Evolutionary conservation across 2,113 vertebrate genomes (phyloP), one percentile per base, ranked within the genome.

Genomic region (Myiopsitta monachus): DNA sequence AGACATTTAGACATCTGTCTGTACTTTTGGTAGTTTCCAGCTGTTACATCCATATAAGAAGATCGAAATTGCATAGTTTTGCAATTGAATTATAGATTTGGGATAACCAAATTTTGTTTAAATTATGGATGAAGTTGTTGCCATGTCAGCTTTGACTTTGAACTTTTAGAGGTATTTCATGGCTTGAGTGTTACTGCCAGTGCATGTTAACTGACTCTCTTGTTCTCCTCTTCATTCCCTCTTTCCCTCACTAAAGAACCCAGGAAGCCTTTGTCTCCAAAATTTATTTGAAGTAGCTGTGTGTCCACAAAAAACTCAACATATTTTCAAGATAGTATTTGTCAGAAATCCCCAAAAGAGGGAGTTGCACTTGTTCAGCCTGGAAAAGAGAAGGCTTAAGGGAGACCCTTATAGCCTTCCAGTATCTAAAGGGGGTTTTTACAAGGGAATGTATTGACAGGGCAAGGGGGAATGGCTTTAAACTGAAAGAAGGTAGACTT

Each of bases 1-100:
- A 97, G 69, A 36, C 81, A 64, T 95, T 84, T 79, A 87, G 77
- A 72, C 55, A 69, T 95, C 93, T 95, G 89, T 83, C 88, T 81
- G 73, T 94, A 75, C 59, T 92, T 92, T 61, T 79, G 36, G 47
- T 87, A 87, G 55, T 79, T 95, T 92, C 69, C 89, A 96, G 81
- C 89, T 91, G 91, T 87, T 86, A 41, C 39, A 64, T 91, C 51
- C 55, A 19, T 72, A 63, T 72, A 87, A 82, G 49, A 95, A 88
- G 83, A 59, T 23, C 90, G 23, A 94, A 90, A 87, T 84, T 16
- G 72, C 69, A 89, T 82, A 39, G 73, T 88, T 94, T 88, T 91
- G 46, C 79, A 91, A 55, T 8, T 89, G n/a, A 57, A 85, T 93
- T 95, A 83, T 69, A 83, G 52, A 77, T 90, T 77, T 73, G 59